A percentile compares a stretch with the other conserved stretches of the same genome.
Evolutionary conservation across 2,797 vertebrate genomes (phyloP).

Genomic region (Nannoperca obscura): DNA sequence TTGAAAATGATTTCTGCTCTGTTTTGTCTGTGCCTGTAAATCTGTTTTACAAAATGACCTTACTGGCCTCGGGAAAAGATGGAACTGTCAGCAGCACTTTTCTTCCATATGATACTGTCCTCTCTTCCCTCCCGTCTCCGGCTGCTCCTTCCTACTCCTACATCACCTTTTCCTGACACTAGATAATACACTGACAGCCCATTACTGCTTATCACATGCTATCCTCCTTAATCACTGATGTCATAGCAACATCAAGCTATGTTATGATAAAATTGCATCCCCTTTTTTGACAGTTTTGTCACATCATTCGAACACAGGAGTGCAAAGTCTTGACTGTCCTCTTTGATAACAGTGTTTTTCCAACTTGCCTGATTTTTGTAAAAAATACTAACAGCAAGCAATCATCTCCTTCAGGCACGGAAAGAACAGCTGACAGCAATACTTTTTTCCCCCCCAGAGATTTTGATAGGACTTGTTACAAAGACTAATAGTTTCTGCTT

Average conservation of each 20-base stretch:
- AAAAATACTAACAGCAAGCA: conserved; percentile 21
- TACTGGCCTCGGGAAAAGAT: conserved; percentile 45
- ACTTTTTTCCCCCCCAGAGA: background rate
- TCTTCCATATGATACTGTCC: conserved; percentile 26
- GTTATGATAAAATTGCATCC: conserved; percentile 46
- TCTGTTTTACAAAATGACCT: conserved; percentile 48
- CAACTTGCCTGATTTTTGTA: conserved; percentile 27
- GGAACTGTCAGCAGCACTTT: conserved; percentile 54
- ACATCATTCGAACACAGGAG: conserved; percentile 56
- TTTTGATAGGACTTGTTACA: background rate
- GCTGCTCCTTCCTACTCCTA: conserved; percentile 42
- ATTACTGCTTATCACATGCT: conserved; percentile 73
- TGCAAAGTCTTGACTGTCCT: conserved; percentile 33
- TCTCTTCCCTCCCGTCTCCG: conserved; percentile 24
- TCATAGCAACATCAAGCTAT: conserved; percentile 59
- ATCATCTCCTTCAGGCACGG: conserved; percentile 6
- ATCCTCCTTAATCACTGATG: conserved; percentile 66
- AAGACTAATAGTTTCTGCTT: conserved; percentile 5
- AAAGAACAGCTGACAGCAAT: background rate
- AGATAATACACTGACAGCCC: conserved; percentile 73
- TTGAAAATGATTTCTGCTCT: conserved; percentile 28
- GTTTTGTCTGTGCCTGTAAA: conserved; percentile 39
- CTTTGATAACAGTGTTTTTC: conserved; percentile 41
- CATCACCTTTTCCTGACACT: conserved; percentile 60
- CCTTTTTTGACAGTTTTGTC: conserved; percentile 55